Conservation (phyloP, 2,888 invertebrate species). For the Pemphredon lugubris region DNA sequence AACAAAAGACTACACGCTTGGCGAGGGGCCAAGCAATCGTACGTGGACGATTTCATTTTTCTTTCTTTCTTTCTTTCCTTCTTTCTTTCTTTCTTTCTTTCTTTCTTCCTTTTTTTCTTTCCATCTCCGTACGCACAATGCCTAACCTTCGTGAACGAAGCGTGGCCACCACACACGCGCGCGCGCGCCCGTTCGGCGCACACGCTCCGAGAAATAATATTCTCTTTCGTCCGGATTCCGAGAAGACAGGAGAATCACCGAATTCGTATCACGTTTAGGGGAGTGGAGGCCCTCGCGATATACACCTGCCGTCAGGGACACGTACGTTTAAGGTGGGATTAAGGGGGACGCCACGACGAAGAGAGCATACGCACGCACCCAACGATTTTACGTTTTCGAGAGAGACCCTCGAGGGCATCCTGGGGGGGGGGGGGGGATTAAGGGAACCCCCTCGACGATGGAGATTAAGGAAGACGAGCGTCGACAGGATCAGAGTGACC, state of each 20-base stretch:
- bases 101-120: neutral
- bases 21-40: constrained; percentile 39
- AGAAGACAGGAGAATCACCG: constrained; percentile 55
- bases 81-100: constrained; percentile 3
- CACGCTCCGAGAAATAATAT: constrained; percentile 48
- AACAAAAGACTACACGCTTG: constrained; percentile 47
- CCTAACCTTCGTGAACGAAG: no score
- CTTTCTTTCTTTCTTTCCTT: neutral
- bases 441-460: constrained; percentile 1
- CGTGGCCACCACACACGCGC: no score
- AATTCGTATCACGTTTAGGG: constrained; percentile 73
- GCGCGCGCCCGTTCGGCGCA: no score
- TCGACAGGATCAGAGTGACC: neutral
- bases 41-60: constrained; percentile 31
- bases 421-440: no score
- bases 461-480: constrained; percentile 8
- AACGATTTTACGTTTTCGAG: no score
- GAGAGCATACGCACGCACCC: neutral
- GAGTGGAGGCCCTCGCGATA: constrained; percentile 59
- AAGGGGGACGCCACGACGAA: constrained; percentile 41
- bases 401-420: no score
- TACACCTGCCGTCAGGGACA: constrained; percentile 65
- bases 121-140: no score
- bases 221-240: constrained; percentile 38
- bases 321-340: constrained; percentile 59